These are phyloP conservation scores for Lochmaea crataegi DNA, from an alignment of 2,888 invertebrate species.

Conservation along the genomic window DNA sequence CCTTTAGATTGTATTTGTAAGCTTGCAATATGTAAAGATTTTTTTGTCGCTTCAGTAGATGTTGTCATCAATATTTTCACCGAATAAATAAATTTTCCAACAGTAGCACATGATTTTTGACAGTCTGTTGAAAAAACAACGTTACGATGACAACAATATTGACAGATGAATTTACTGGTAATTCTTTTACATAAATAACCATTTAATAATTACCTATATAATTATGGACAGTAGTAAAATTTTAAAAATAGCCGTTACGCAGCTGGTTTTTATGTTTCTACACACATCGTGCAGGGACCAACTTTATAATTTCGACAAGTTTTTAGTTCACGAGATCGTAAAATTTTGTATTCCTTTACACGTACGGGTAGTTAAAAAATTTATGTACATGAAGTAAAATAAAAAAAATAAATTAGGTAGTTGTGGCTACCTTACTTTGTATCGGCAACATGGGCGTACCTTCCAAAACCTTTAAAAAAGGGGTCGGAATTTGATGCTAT, in stretches of 20 bases:
- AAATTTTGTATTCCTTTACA: constrained; percentile 19
- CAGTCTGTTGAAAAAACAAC: too few species aligned
- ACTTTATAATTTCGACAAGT: constrained; percentile 16
- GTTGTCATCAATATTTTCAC: too few species aligned
- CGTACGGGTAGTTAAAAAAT: not conserved
- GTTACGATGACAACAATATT: too few species aligned
- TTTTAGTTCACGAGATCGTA: constrained; percentile 18
- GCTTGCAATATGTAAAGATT: too few species aligned
- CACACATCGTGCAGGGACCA: not conserved
- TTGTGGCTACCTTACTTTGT: not conserved
- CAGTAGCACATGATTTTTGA: too few species aligned
- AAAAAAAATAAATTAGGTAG: not conserved
- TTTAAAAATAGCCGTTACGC: not conserved
- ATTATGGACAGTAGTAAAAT: not conserved
- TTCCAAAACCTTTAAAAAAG: too few species aligned
- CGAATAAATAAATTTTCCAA: too few species aligned
- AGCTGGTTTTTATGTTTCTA: not conserved
- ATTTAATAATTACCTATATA: not conserved
- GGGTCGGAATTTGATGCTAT: too few species aligned
- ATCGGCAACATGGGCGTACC: not conserved
- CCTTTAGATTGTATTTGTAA: too few species aligned
- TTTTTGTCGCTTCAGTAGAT: too few species aligned
- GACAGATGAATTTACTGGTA: too few species aligned
- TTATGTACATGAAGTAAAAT: not conserved
- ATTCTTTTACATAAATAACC: too few species aligned